These are phyloP conservation scores for Poeciliopsis infans DNA, from an alignment of 2,797 vertebrate genomes.

Conservation along the genomic window DNA sequence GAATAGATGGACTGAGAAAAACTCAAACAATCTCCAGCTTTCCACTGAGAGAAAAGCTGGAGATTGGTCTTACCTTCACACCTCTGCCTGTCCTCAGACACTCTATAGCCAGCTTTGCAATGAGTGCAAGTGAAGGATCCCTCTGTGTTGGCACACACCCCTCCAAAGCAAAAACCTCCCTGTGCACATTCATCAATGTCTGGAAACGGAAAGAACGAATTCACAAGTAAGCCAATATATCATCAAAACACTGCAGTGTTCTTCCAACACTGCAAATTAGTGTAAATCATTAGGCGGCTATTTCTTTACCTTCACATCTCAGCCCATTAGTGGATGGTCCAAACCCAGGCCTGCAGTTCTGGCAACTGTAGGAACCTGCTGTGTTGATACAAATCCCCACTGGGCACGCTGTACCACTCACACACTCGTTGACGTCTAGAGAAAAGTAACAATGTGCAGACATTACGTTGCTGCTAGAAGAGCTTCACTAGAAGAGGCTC, in stretches of 20 bases:
- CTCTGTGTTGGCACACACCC: slow-evolving; percentile 85
- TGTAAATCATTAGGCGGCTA: slow-evolving; percentile 22
- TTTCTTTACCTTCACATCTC: slow-evolving; percentile 84
- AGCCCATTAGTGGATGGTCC: slow-evolving; percentile 80
- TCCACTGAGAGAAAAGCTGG: slow-evolving; percentile 23
- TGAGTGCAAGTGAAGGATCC: slow-evolving; percentile 87
- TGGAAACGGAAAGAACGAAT: slow-evolving; percentile 42
- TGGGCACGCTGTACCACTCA: slow-evolving; percentile 73
- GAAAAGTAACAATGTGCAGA: slow-evolving; percentile 59
- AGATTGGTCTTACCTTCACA: slow-evolving; percentile 76
- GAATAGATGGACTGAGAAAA: slow-evolving; percentile 28
- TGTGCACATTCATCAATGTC: slow-evolving; percentile 81
- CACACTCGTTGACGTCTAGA: slow-evolving; percentile 80
- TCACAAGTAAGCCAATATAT: slow-evolving; percentile 19
- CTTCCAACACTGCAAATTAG: slow-evolving; percentile 4
- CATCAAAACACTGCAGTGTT: background rate
- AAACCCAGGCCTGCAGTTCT: slow-evolving; percentile 82
- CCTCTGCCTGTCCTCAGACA: slow-evolving; percentile 67
- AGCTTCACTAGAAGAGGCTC: slow-evolving; percentile 25
- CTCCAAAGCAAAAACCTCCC: slow-evolving; percentile 69
- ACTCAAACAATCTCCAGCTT: slow-evolving; percentile 7
- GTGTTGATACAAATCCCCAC: slow-evolving; percentile 85
- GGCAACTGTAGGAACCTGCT: slow-evolving; percentile 85
- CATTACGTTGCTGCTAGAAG: slow-evolving; percentile 45
- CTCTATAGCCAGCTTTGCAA: slow-evolving; percentile 83